These are phyloP conservation scores for Eurystomus gularis DNA, from an alignment of 2,113 vertebrate species.

Conservation along the genomic window DNA sequence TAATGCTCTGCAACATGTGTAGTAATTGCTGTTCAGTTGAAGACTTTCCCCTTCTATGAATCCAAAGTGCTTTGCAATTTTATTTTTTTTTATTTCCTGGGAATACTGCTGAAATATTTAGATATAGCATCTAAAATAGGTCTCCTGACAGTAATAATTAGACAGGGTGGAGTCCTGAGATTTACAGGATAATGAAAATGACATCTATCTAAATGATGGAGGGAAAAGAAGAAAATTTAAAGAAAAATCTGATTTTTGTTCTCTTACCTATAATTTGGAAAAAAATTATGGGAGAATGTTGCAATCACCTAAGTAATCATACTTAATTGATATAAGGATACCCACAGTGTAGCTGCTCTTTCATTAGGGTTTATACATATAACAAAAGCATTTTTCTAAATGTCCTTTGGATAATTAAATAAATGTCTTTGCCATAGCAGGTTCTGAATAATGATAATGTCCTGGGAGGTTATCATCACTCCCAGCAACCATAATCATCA, in stretches of 20 bases:
- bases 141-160: background rate
- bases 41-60: background rate
- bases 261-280: background rate
- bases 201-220: background rate
- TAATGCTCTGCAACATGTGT: background rate
- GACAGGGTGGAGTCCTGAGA: background rate
- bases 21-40: background rate
- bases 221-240: background rate
- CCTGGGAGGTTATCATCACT: background rate
- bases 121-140: background rate
- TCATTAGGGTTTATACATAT: background rate
- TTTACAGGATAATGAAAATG: background rate
- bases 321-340: background rate
- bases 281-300: background rate
- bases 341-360: background rate
- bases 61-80: background rate
- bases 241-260: background rate
- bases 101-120: background rate
- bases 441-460: background rate
- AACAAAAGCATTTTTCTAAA: background rate
- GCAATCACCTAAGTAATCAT: background rate
- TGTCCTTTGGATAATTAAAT: background rate
- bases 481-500: background rate
- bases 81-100: background rate
- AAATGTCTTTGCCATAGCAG: background rate